Base-by-base conservation (phyloP, 2,888 invertebrate species). In the Heliconius cydno region DNA sequence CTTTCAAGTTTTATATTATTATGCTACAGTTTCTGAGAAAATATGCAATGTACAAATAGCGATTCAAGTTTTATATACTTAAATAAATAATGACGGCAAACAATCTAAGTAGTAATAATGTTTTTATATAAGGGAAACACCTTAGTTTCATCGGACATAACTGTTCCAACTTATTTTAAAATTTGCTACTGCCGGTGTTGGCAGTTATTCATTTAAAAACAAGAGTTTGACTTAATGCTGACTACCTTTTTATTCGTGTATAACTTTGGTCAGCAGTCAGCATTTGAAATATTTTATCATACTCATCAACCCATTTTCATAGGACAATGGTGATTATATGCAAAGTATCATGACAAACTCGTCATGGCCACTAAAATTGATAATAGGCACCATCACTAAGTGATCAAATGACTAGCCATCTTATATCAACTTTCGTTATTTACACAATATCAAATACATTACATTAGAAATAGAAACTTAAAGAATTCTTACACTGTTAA, bases 281-380 rank as follows among this genome's bases (percentile, higher is more conserved):
- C 25, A 46, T 41, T 38, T n/a, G 15, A 34, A 57, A 57, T 57
- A 73, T 57, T 73, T 73, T 34, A 73, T 73, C 73, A 73, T n/a
- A 34, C 60, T 60, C 34, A 57, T 60, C 34, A 57, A 60, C 34
- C 60, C n/a, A 60, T 60, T 60, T 77, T 79, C 28, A 77, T 82
- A 79, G 76, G 77, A 85, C 85, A 85, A 85, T 85, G 81, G 83
- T 71, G 79, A 85, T 85, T 84, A 82, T 84, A 80, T 84, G 84
- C 82, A 80, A 84, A 84, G 79, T 83, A 76, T 80, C 52, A 71
- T 71, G 67, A 46, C 60, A 77, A 74, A 77, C 66, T 70, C 22
- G 46, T 60, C 46, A 75, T 66, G 63, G 63, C 63, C 41, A n/a
- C 46, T 78, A 77, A 78, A 77, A 77, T 41, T 71, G 60, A 68